Conservation (phyloP, 1,140 invertebrate genomes). For the Hetaerina americana region DNA sequence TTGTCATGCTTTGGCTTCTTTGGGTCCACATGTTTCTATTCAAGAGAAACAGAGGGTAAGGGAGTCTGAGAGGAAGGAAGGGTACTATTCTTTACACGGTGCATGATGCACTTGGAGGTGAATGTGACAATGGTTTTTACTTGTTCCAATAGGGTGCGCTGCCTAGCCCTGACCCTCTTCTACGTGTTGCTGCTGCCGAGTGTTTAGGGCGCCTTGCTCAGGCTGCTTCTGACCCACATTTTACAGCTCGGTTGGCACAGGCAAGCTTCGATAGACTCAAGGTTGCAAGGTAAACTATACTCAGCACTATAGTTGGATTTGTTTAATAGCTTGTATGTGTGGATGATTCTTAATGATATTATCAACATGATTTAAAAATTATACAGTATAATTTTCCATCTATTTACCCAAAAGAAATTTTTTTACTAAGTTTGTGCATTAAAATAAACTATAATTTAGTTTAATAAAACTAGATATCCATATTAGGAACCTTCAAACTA, state of each 20-base stretch:
- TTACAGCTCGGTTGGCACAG: slow-evolving; percentile 82
- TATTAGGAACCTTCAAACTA: too few species aligned
- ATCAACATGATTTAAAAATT: background rate
- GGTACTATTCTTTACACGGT: too few species aligned
- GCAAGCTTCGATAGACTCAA: slow-evolving; percentile 82
- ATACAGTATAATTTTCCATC: background rate
- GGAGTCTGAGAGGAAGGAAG: too few species aligned
- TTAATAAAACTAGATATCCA: background rate
- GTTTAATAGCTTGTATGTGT: too few species aligned
- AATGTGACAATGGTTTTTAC: too few species aligned
- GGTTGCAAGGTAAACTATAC: slow-evolving; percentile 38
- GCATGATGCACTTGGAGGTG: too few species aligned
- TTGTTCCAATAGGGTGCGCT: slow-evolving; percentile 64
- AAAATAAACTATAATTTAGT: background rate
- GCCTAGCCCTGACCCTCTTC: slow-evolving; percentile 67
- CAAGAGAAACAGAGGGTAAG: too few species aligned
- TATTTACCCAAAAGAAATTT: background rate
- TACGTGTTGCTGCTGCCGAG: slow-evolving; percentile 77
- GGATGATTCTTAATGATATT: background rate
- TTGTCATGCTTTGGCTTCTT: too few species aligned
- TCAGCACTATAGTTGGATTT: too few species aligned
- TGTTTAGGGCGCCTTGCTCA: slow-evolving; percentile 80
- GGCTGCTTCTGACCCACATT: slow-evolving; percentile 68
- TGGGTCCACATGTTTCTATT: too few species aligned
- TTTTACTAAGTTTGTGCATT: too few species aligned